These are phyloP conservation scores for Meriones psammophilus DNA, from an alignment of 2,797 vertebrate genomes.

Conservation along the genomic window DNA sequence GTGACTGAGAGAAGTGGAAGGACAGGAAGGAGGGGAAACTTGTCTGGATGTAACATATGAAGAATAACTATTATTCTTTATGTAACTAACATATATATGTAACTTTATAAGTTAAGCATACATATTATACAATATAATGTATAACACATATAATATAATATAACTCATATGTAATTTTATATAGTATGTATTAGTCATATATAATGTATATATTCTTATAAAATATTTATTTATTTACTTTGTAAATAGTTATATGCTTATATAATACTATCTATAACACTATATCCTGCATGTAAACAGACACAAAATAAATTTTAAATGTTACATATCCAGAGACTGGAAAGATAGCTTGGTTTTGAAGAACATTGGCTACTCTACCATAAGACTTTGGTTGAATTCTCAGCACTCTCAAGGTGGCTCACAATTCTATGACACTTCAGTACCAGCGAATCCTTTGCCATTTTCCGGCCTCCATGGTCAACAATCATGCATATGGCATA, in stretches of 20 bases:
- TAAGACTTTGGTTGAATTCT: no score
- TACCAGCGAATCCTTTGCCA: background rate
- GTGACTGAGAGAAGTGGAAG: background rate
- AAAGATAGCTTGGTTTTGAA: background rate
- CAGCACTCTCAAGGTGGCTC: background rate
- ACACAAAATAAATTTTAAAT: background rate
- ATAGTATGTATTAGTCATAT: no score
- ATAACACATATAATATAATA: no score
- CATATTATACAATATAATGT: no score
- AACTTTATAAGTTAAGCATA: no score
- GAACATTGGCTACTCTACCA: background rate
- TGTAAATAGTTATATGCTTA: background rate
- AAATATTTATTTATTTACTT: no score
- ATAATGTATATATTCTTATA: no score
- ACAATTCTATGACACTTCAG: background rate
- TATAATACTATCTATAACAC: background rate
- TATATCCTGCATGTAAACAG: background rate
- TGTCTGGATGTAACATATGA: background rate
- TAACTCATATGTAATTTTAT: no score
- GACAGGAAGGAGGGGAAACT: background rate
- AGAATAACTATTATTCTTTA: background rate
- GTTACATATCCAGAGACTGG: no score
- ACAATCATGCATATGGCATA: no score
- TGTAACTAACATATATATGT: no score
- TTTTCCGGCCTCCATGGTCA: no score